A percentile compares a stretch with the other conserved stretches of the same genome.
Evolutionary conservation across 2,113 vertebrate genomes (phyloP).

Genomic region (Strix uralensis): DNA sequence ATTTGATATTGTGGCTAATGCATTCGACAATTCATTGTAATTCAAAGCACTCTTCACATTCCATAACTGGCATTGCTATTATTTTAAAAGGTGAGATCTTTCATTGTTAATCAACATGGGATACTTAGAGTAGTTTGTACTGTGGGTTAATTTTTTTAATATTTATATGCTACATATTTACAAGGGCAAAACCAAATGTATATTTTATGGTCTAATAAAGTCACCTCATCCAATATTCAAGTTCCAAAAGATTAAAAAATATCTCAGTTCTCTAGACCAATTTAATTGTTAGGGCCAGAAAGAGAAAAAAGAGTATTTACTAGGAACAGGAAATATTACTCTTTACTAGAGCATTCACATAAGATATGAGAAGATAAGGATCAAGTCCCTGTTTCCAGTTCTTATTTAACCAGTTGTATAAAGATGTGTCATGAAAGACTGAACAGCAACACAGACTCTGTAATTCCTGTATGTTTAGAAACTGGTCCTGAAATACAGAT

Average conservation of each 20-base stretch:
- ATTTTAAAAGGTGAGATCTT: constrained; percentile 51
- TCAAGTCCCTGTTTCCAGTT: neutral
- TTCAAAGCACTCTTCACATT: constrained; percentile 32
- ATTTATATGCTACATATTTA: neutral
- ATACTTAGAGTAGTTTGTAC: neutral
- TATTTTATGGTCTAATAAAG: neutral
- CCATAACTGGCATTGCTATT: constrained; percentile 18
- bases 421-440: neutral
- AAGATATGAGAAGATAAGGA: neutral
- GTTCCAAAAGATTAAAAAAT: neutral
- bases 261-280: neutral
- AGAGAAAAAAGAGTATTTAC: neutral
- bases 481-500: neutral
- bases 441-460: neutral
- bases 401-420: neutral
- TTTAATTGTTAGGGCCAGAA: neutral
- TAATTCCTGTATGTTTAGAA: neutral
- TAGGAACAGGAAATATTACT: neutral
- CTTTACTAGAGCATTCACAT: neutral
- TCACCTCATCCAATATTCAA: fast-evolving
- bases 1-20: constrained; percentile 61
- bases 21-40: constrained; percentile 3
- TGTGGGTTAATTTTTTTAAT: neutral
- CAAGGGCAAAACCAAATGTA: neutral
- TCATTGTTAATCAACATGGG: constrained; percentile 31